Evolutionary conservation across 92 coral and sea anemone species (phyloP).

Genomic region (Paramuricea clavata): DNA sequence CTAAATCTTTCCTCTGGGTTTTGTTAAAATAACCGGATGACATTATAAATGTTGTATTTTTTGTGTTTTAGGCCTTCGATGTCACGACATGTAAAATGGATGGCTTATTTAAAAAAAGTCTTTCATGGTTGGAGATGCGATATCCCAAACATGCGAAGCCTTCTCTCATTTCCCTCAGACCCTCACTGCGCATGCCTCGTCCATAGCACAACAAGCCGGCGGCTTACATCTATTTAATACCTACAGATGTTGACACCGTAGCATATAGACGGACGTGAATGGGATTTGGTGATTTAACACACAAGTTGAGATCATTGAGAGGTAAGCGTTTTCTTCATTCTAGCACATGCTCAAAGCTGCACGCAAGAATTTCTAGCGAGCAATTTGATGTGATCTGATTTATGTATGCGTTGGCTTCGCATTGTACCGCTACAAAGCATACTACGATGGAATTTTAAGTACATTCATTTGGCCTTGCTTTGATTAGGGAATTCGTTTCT

Average conservation of each 20-base stretch:
- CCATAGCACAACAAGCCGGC: constrained; percentile 18
- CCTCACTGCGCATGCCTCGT: constrained; percentile 23
- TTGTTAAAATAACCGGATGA: background rate
- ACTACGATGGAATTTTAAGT: constrained; percentile 13
- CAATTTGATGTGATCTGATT: background rate
- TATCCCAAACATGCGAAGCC: constrained; percentile 18
- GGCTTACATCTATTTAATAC: constrained; percentile 8
- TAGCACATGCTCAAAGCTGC: background rate
- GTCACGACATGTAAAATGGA: background rate
- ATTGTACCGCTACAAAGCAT: background rate
- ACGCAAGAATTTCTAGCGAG: background rate
- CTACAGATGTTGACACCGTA: constrained; percentile 35
- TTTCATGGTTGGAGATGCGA: constrained; percentile 17
- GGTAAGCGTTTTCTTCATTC: constrained; percentile 24
- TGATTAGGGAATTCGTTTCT: background rate
- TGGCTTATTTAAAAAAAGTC: background rate
- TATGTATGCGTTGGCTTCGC: constrained; percentile 8
- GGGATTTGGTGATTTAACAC: constrained; percentile 28
- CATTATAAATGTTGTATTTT: constrained; percentile 3
- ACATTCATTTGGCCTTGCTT: background rate
- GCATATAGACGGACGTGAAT: constrained; percentile 34
- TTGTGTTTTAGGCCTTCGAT: background rate
- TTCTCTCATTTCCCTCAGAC: background rate
- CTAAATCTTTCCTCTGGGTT: constrained; percentile 11
- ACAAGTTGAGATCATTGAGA: constrained; percentile 14